Percentiles rank a stretch among this genome's conserved stretches.
phyloP scores from a whole-genome alignment of 2,888 invertebrate genomes.

The Coenonympha glycerion region DNA sequence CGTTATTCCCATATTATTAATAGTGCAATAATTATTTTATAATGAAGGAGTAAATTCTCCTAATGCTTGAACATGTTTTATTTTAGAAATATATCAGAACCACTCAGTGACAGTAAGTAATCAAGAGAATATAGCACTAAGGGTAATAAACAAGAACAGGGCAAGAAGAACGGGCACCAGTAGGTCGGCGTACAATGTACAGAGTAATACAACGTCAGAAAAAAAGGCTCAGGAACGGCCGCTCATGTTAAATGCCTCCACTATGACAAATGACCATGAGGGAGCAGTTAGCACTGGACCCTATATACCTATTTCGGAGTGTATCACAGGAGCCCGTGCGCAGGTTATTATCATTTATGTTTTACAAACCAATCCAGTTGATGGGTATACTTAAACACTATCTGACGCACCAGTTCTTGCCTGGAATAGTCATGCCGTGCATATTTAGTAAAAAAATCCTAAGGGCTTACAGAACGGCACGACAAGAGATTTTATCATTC shows the following conservation, averaged over 20 bases:
- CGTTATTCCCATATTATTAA: no score
- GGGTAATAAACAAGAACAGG: constrained; percentile 2
- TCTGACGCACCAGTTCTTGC: no score
- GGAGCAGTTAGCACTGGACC: constrained; percentile 77
- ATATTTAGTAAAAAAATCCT: no score
- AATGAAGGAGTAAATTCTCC: not conserved
- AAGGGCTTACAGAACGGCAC: no score
- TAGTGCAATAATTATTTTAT: not conserved
- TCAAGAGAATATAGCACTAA: constrained; percentile 14
- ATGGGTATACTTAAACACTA: no score
- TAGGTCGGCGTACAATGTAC: constrained; percentile 5
- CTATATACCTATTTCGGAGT: constrained; percentile 94
- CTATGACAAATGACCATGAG: constrained; percentile 39
- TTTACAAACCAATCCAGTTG: no score
- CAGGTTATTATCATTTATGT: constrained; percentile 47
- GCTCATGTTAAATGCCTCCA: not conserved
- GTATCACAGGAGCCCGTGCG: constrained; percentile 85
- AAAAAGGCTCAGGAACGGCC: constrained; percentile 4
- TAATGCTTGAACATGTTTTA: not conserved
- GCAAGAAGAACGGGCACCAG: not conserved
- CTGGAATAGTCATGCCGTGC: no score
- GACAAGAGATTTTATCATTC: no score
- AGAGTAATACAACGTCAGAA: not conserved
- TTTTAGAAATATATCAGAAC: constrained; percentile 26
- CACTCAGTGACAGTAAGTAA: constrained; percentile 12